A percentile compares a stretch with the other conserved stretches of the same genome.
Evolutionary conservation across 2,113 vertebrate genomes (phyloP).

Genomic region (Zosterops japonicus): DNA sequence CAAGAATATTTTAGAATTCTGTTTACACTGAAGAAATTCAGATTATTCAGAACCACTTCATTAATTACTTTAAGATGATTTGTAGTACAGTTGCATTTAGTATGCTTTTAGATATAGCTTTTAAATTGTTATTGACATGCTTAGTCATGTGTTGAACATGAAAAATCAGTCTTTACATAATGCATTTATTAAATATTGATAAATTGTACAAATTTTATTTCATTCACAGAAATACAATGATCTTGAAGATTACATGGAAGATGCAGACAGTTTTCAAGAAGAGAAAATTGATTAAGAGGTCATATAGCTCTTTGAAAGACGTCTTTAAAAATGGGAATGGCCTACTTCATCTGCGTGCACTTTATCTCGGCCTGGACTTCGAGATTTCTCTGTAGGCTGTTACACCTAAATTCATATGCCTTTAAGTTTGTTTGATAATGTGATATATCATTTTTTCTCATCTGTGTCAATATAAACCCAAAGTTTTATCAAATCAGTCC

Average conservation of each 20-base stretch:
- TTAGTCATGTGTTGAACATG: background rate
- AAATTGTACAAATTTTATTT: slow-evolving; percentile 29
- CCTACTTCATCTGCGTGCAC: background rate
- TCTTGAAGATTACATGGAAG: slow-evolving; percentile 75
- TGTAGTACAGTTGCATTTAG: background rate
- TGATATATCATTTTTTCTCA: background rate
- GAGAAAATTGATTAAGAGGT: slow-evolving; percentile 78
- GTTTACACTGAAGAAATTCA: background rate
- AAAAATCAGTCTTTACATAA: background rate
- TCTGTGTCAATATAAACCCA: background rate
- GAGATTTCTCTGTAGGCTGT: background rate
- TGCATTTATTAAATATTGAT: background rate
- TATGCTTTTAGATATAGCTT: background rate
- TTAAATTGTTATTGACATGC: background rate
- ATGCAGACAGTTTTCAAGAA: slow-evolving; percentile 83
- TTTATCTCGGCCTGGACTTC: background rate
- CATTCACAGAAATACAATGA: slow-evolving; percentile 74
- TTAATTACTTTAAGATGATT: background rate
- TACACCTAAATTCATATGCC: background rate
- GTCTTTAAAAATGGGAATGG: slow-evolving; percentile 25
- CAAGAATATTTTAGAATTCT: background rate
- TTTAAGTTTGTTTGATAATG: background rate
- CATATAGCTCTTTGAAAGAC: slow-evolving; percentile 21
- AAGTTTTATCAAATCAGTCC: background rate
- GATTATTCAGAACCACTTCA: background rate